Percentiles rank a stretch among this genome's conserved stretches.
These are phyloP conservation scores for Quadriops clusia DNA, from an alignment of 2,888 invertebrate genomes.

Conservation along the genomic window DNA sequence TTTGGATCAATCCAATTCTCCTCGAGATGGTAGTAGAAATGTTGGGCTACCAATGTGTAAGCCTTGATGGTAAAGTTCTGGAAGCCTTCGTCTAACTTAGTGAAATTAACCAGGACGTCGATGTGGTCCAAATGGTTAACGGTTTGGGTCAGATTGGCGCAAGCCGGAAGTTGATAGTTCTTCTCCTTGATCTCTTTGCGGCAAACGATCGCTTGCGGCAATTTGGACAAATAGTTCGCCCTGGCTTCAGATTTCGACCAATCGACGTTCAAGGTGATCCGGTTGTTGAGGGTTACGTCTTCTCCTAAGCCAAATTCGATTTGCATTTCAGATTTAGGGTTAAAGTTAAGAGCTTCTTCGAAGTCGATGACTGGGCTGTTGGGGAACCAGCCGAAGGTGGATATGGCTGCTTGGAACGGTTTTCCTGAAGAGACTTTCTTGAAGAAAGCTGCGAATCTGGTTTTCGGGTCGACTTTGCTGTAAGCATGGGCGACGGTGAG, in stretches of 20 bases:
- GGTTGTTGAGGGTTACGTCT: too few relatives aligned
- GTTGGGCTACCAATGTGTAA: slow-evolving; percentile 35
- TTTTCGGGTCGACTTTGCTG: slow-evolving; percentile 46
- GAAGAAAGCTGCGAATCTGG: slow-evolving; percentile 40
- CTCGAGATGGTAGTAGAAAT: slow-evolving; percentile 39
- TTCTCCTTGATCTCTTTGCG: slow-evolving; percentile 41
- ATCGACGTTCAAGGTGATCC: slow-evolving; percentile 30
- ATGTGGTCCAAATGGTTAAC: slow-evolving; percentile 45
- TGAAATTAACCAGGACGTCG: slow-evolving; percentile 39
- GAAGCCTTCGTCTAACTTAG: slow-evolving; percentile 38
- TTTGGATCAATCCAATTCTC: slow-evolving; percentile 37
- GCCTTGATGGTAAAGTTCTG: slow-evolving; percentile 38
- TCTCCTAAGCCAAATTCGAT: slow-evolving; percentile 34
- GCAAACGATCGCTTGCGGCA: slow-evolving; percentile 39
- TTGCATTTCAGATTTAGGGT: slow-evolving; percentile 39
- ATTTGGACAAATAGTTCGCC: slow-evolving; percentile 35
- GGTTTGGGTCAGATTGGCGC: slow-evolving; percentile 43
- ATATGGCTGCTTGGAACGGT: slow-evolving; percentile 39
- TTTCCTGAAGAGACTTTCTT: slow-evolving; percentile 30
- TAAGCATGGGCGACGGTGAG: slow-evolving; percentile 43
- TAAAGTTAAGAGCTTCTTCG: slow-evolving; percentile 41
- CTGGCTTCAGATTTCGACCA: slow-evolving; percentile 41
- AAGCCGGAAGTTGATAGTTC: slow-evolving; percentile 45
- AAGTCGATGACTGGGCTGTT: slow-evolving; percentile 43
- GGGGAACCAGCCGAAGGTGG: slow-evolving; percentile 38